Conservation (phyloP, 1,140 invertebrate species). For the Solenopsis invicta region DNA sequence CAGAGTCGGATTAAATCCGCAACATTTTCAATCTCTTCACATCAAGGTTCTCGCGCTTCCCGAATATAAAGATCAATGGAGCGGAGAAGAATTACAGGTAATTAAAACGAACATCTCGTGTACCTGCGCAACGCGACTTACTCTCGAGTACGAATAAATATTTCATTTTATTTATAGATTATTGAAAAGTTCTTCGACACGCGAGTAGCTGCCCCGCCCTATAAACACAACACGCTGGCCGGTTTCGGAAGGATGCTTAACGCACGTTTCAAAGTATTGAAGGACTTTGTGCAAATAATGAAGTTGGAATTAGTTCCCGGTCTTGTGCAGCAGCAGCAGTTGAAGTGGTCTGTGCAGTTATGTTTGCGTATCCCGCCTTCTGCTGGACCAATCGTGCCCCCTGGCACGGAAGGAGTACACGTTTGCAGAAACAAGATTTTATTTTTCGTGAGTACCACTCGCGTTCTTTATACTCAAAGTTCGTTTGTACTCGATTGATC, state of each 20-base stretch:
- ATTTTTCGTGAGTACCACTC: slow-evolving; percentile 92
- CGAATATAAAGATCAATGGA: slow-evolving; percentile 95
- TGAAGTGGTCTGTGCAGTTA: slow-evolving; percentile 96
- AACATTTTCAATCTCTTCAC: slow-evolving; percentile 96
- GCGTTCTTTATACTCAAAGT: not conserved
- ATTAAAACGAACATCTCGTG: slow-evolving; percentile 1
- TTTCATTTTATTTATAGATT: slow-evolving; percentile 86
- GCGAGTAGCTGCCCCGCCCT: slow-evolving; percentile 94
- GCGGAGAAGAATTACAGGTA: slow-evolving; percentile 94
- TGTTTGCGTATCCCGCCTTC: slow-evolving; percentile 96
- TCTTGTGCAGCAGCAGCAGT: slow-evolving; percentile 89
- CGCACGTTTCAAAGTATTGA: slow-evolving; percentile 94
- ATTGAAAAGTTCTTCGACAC: slow-evolving; percentile 97
- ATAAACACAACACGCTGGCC: slow-evolving; percentile 94
- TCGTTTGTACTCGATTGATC: not conserved
- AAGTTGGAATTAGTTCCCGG: slow-evolving; percentile 92
- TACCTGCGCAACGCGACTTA: not conserved
- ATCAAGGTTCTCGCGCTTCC: slow-evolving; percentile 94
- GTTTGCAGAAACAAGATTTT: slow-evolving; percentile 95
- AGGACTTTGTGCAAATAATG: slow-evolving; percentile 97
- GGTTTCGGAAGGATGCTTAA: slow-evolving; percentile 94
- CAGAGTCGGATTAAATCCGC: slow-evolving; percentile 93
- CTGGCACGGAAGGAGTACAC: slow-evolving; percentile 94
- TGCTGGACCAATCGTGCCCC: slow-evolving; percentile 93
- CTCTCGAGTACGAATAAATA: not conserved